Percentiles rank a stretch among this genome's conserved stretches.
Conservation (phyloP, 2,888 invertebrate genomes). For the Andrena flavipes region DNA sequence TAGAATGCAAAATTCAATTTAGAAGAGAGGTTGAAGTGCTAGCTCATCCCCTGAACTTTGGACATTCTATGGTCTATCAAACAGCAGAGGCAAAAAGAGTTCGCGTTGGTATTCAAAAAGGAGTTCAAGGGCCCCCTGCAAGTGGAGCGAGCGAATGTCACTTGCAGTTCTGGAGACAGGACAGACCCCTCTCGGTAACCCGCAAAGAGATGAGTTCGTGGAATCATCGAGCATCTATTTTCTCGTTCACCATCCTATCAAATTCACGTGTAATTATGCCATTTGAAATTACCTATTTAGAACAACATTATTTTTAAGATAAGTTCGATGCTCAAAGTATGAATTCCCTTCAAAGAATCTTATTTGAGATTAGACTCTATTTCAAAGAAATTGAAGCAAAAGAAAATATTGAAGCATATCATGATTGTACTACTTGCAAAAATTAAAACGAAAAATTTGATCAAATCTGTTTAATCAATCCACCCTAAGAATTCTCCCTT, state of each 20-base stretch:
- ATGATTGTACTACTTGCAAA: no score
- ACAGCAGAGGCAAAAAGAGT: not conserved
- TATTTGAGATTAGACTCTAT: no score
- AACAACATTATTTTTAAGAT: no score
- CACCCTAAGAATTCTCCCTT: no score
- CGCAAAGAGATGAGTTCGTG: constrained; percentile 9
- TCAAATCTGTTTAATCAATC: no score
- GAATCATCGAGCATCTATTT: not conserved
- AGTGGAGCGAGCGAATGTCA: constrained; percentile 60
- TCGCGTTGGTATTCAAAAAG: constrained; percentile 54
- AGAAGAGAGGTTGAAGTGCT: constrained; percentile 1
- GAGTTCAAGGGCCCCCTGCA: constrained; percentile 52
- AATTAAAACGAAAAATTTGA: no score
- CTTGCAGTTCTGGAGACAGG: constrained; percentile 60
- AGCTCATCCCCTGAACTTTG: constrained; percentile 8
- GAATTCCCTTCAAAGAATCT: no score
- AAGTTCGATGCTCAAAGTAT: no score
- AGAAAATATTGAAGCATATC: no score
- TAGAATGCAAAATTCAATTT: not conserved
- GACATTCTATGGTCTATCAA: constrained; percentile 6
- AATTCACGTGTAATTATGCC: no score
- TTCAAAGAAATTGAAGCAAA: no score
- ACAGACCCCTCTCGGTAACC: constrained; percentile 49
- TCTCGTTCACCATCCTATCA: not conserved
- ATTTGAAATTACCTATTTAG: no score